Evolutionary conservation across 2,797 vertebrate genomes (phyloP).

Genomic region (Myotis vivesi): DNA sequence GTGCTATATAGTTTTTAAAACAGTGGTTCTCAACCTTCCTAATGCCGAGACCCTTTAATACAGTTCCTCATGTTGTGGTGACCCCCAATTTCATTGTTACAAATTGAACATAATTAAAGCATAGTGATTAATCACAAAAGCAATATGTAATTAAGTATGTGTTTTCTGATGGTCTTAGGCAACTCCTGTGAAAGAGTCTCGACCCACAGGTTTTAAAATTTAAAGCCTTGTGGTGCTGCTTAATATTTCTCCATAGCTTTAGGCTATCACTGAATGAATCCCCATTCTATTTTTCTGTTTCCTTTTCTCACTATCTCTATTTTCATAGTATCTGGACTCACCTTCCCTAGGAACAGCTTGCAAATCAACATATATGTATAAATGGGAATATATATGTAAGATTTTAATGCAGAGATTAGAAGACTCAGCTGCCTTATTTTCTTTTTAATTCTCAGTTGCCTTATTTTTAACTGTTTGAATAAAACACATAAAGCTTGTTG

Average conservation of each 20-base stretch:
- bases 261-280: not conserved
- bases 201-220: not conserved
- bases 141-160: too few relatives aligned
- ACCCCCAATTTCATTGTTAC: too few relatives aligned
- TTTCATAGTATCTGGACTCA: not conserved
- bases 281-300: not conserved
- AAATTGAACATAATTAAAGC: too few relatives aligned
- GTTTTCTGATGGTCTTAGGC: too few relatives aligned
- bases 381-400: not conserved
- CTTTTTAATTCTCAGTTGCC: not conserved
- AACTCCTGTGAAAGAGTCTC: too few relatives aligned
- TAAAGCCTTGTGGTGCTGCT: not conserved
- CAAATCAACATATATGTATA: not conserved
- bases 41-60: too few relatives aligned
- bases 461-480: slow-evolving; percentile 50
- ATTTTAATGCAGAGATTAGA: slow-evolving; percentile 42
- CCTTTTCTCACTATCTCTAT: not conserved
- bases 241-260: slow-evolving; percentile 25
- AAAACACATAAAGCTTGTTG: slow-evolving; percentile 2
- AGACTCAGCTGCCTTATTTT: slow-evolving; percentile 14
- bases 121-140: too few relatives aligned
- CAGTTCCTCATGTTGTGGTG: too few relatives aligned
- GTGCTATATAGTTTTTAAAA: not conserved
- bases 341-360: not conserved
- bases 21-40: not conserved